Conservation (phyloP, 2,888 invertebrate genomes). For the Encarsia formosa region DNA sequence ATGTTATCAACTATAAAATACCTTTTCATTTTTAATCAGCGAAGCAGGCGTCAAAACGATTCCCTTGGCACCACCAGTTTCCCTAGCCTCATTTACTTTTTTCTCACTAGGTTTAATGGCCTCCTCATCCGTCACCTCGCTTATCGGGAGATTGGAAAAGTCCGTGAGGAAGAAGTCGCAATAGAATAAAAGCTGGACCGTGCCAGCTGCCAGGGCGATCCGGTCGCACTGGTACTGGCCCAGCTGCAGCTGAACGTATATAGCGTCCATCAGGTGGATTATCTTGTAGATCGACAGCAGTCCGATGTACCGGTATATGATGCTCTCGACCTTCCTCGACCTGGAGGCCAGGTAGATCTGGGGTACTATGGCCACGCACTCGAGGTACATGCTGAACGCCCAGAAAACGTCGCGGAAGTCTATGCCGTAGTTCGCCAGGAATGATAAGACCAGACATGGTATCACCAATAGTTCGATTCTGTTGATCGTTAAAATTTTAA, state of each 20-base stretch:
- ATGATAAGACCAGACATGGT: slow-evolving; percentile 14
- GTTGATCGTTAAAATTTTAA: background rate
- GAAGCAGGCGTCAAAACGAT: no score
- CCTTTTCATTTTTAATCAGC: no score
- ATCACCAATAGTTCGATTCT: slow-evolving; percentile 19
- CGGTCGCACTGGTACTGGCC: slow-evolving; percentile 6
- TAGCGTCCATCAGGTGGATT: slow-evolving; percentile 3
- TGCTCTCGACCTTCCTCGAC: slow-evolving; percentile 4
- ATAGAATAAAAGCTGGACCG: slow-evolving; percentile 23
- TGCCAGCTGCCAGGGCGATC: slow-evolving; percentile 15
- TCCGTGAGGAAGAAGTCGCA: slow-evolving; percentile 19
- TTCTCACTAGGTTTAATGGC: slow-evolving; percentile 16
- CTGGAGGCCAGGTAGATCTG: slow-evolving; percentile 10
- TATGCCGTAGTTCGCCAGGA: slow-evolving; percentile 13
- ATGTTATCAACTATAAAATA: no score
- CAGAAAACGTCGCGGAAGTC: slow-evolving; percentile 8
- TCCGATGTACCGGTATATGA: slow-evolving; percentile 18
- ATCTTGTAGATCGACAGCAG: slow-evolving; percentile 8
- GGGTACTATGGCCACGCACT: slow-evolving; percentile 21
- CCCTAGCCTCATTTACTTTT: background rate
- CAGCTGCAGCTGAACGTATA: slow-evolving; percentile 11
- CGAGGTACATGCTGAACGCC: slow-evolving; percentile 24
- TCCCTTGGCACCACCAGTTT: no score
- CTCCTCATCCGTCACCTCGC: no score
- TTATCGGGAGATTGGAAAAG: no score